A percentile compares a stretch with the other conserved stretches of the same genome.
phyloP scores from a whole-genome alignment of 2,113 vertebrate genomes.

The Brachyhypopomus occidentalis region DNA sequence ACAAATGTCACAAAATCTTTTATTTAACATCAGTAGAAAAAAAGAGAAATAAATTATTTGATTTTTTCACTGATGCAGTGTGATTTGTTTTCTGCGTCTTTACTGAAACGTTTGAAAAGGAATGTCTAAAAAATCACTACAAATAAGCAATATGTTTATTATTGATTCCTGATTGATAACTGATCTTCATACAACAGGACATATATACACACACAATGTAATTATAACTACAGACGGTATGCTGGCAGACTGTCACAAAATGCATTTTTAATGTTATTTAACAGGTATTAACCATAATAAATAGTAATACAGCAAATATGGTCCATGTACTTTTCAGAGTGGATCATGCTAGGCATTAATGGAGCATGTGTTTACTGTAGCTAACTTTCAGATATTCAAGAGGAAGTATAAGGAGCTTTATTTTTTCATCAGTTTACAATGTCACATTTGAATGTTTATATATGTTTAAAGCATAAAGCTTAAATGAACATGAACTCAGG shows the following conservation, averaged over 20 bases:
- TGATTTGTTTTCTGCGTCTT: not conserved
- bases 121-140: not conserved
- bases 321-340: constrained; percentile 12
- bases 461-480: not conserved
- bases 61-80: constrained; percentile 70
- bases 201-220: not conserved
- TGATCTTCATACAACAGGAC: not conserved
- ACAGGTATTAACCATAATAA: constrained; percentile 6
- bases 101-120: not conserved
- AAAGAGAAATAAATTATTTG: constrained; percentile 75
- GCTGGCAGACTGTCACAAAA: constrained; percentile 32
- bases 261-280: constrained; percentile 18
- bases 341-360: not conserved
- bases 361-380: not conserved
- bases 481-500: not conserved
- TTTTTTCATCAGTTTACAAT: not conserved
- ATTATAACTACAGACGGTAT: constrained; percentile 22
- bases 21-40: constrained; percentile 74
- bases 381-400: not conserved
- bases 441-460: not conserved
- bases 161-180: not conserved
- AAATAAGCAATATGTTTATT: not conserved
- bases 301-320: constrained; percentile 28
- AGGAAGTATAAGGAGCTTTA: not conserved
- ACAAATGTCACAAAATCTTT: constrained; percentile 70